Evolutionary conservation across 2,113 vertebrate species (phyloP).

Genomic region (Turdus rufiventris): DNA sequence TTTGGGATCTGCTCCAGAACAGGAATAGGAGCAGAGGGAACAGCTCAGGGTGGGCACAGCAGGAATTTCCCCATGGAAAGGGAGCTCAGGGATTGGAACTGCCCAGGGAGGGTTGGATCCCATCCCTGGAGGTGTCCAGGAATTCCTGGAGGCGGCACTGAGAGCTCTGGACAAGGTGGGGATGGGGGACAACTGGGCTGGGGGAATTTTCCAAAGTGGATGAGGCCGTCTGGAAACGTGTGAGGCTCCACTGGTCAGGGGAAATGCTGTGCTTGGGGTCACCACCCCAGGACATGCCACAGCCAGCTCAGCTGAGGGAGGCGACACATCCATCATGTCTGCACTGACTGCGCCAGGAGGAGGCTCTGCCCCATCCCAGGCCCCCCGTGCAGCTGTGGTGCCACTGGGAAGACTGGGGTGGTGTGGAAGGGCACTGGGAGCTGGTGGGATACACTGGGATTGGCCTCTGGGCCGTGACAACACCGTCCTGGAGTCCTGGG

Average conservation of each 20-base stretch:
- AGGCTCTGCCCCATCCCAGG: neutral
- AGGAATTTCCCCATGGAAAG: neutral
- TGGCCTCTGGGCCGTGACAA: neutral
- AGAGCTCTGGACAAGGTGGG: neutral
- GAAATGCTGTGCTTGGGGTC: too few species aligned
- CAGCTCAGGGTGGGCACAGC: neutral
- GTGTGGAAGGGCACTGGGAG: neutral
- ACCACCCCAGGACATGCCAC: rapidly evolving
- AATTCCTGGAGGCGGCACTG: rapidly evolving
- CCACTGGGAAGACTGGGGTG: neutral
- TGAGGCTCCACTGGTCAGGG: neutral
- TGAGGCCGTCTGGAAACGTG: rapidly evolving
- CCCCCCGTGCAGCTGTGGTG: neutral
- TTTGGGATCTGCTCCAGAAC: neutral
- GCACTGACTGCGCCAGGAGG: too few species aligned
- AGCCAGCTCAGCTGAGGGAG: neutral
- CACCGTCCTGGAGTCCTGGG: neutral
- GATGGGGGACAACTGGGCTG: rapidly evolving
- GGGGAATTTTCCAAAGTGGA: neutral
- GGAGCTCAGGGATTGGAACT: rapidly evolving
- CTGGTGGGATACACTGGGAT: neutral
- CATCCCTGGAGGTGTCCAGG: neutral
- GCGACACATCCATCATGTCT: neutral
- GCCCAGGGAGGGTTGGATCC: neutral
- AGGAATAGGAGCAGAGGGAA: neutral